Percentiles rank a stretch among this genome's conserved stretches.
Evolutionary conservation across 2,888 invertebrate species (phyloP).

Genomic region (Chironomus riparius): DNA sequence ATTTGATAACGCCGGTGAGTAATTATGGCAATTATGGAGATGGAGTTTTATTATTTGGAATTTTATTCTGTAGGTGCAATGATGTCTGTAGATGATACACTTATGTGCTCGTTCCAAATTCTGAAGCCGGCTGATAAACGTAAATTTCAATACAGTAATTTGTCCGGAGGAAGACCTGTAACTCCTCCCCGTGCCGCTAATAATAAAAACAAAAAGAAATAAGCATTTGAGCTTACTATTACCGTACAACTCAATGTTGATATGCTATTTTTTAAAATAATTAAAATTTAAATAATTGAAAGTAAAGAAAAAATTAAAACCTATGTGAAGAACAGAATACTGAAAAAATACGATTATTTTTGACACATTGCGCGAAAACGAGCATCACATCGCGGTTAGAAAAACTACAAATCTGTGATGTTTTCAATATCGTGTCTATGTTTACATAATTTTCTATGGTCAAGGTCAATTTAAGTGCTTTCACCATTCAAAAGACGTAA

Average conservation of each 20-base stretch:
- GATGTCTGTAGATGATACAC: slow-evolving; percentile 99
- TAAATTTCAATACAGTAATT: slow-evolving; percentile 86
- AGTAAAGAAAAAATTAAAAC: not conserved
- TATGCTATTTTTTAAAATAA: not conserved
- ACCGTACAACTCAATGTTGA: slow-evolving; percentile 7
- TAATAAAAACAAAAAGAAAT: slow-evolving; percentile 92
- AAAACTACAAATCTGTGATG: too few relatives aligned
- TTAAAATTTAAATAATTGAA: not conserved
- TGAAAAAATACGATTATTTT: not conserved
- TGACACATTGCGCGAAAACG: not conserved
- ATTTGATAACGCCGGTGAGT: slow-evolving; percentile 67
- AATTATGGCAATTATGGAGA: slow-evolving; percentile 1
- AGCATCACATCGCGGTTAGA: too few relatives aligned
- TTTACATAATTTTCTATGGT: too few relatives aligned
- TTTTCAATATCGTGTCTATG: too few relatives aligned
- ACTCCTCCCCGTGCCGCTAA: slow-evolving; percentile 94
- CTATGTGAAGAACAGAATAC: not conserved
- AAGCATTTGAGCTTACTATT: slow-evolving; percentile 37
- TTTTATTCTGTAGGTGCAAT: slow-evolving; percentile 59
- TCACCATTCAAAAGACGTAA: too few relatives aligned
- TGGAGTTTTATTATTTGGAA: too few relatives aligned
- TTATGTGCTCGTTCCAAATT: slow-evolving; percentile 99
- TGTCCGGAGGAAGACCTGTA: slow-evolving; percentile 91
- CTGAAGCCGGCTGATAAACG: slow-evolving; percentile 97
- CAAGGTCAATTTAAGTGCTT: too few relatives aligned